Conservation (phyloP, 2,113 vertebrate genomes). For the Spea bombifrons region DNA sequence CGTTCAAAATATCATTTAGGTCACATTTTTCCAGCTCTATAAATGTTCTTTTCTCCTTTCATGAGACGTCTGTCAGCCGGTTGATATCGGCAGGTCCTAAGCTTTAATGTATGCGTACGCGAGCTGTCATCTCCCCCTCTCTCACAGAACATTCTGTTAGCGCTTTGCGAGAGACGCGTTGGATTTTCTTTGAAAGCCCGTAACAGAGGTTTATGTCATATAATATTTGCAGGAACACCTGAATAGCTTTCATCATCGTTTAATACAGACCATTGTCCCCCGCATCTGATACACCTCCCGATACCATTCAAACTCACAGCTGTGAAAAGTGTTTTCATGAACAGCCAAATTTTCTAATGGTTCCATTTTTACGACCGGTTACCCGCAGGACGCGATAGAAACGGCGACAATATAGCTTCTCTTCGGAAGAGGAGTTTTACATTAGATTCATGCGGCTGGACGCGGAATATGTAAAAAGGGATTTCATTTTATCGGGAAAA, state of each 20-base stretch:
- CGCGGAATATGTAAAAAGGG: slow-evolving; percentile 10
- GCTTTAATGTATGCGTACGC: background rate
- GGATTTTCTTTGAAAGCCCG: slow-evolving; percentile 15
- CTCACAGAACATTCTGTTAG: slow-evolving; percentile 27
- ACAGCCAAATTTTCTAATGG: slow-evolving; percentile 17
- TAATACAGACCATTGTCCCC: slow-evolving; percentile 27
- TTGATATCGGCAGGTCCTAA: background rate
- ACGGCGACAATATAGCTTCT: background rate
- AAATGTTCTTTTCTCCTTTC: background rate
- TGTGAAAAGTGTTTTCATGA: slow-evolving; percentile 23
- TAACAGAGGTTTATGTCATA: slow-evolving; percentile 29
- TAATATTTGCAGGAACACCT: slow-evolving; percentile 34
- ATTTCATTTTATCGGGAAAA: slow-evolving; percentile 8
- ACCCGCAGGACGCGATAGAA: slow-evolving; percentile 12
- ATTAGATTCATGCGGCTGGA: slow-evolving; percentile 3
- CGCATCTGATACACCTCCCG: slow-evolving; percentile 13
- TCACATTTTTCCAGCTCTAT: too few species aligned
- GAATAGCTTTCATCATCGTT: slow-evolving; percentile 34
- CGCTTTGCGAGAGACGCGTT: slow-evolving; percentile 18
- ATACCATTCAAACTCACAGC: slow-evolving; percentile 31
- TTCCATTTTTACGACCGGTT: slow-evolving; percentile 22
- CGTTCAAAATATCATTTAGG: too few species aligned
- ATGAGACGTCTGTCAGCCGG: background rate
- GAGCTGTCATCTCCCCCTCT: slow-evolving; percentile 3
- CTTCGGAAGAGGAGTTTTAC: background rate